Evolutionary conservation across 2,888 invertebrate species (phyloP).

Genomic region (Oegoconia quadripuncta): DNA sequence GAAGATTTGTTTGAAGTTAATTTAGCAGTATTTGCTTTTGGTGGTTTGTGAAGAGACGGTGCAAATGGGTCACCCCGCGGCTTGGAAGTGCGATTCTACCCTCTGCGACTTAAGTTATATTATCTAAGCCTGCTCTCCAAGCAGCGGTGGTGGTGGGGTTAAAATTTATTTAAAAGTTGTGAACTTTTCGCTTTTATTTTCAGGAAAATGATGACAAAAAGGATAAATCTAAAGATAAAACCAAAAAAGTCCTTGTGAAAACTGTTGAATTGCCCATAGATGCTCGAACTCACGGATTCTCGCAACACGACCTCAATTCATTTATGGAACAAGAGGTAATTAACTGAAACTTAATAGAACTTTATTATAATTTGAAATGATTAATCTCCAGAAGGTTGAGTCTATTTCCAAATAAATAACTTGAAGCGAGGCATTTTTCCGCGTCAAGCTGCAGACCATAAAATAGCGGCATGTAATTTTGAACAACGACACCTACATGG

Average conservation of each 20-base stretch:
- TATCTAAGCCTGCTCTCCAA: constrained; percentile 29
- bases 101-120: constrained; percentile 1
- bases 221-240: constrained; percentile 80
- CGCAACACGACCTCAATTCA: constrained; percentile 84
- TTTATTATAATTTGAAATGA: too few relatives aligned
- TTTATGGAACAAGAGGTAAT: constrained; percentile 89
- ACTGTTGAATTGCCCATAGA: constrained; percentile 92
- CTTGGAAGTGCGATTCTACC: constrained; percentile 38
- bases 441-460: too few relatives aligned
- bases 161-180: constrained; percentile 36
- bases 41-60: constrained; percentile 39
- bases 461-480: too few relatives aligned
- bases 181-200: constrained; percentile 57
- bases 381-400: too few relatives aligned
- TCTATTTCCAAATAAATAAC: too few relatives aligned
- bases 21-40: constrained; percentile 3
- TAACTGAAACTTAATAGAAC: not conserved
- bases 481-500: too few relatives aligned
- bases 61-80: constrained; percentile 73
- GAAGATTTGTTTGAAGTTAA: not conserved
- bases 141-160: constrained; percentile 62
- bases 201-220: constrained; percentile 81
- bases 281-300: constrained; percentile 84
- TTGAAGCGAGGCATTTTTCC: too few relatives aligned
- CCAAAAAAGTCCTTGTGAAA: constrained; percentile 88